Base-by-base conservation (phyloP, 2,797 vertebrate genomes). In the Sebastes cheni region DNA sequence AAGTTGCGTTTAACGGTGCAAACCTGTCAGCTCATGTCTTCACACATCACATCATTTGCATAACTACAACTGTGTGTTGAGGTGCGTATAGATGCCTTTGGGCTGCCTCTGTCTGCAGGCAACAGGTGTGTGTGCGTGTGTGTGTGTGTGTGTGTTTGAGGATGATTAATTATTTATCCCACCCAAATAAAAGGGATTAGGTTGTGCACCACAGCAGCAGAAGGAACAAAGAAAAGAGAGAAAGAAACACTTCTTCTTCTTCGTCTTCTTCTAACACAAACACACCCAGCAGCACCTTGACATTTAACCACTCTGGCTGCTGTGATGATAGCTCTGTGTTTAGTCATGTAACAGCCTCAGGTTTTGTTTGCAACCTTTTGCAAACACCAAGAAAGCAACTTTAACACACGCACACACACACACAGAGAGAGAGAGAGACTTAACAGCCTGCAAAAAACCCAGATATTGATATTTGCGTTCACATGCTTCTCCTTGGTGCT, bases 151-250 rank as follows among this genome's bases (percentile, higher is more conserved):
- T 16, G 65, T 67, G 36, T 78, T 77, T 61, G 42, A 68, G 34
- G 55, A 14, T 4, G 5, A 82, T 93, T n/a, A 77, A 91, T 89
- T 83, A 93, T 92, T 90, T 60, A 94, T 78, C n/a, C 14, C 22
- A 9, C 39, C 16, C 29, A 72, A 90, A 91, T 67, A 75, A 87
- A 79, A 54, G 58, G 54, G 80, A 84, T 84, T 75, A 75, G 69
- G 68, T 89, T 80, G 65, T 82, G 52, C 67, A 23, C 2, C 25
- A 62, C 52, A 58, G 50, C 27, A 76, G 34, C 67, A 84, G n/a
- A 79, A 64, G 60, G 29, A 81, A 86, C 62, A 88, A 68, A 79
- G 64, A 75, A 62, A 42, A 42, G 39, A 46, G n/a, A 72, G 22
- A 2, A 14, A 52, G 74, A 67, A 67, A n/a, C 76, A 30, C 72